Evolutionary conservation across 2,888 invertebrate genomes (phyloP).

Genomic region (Kuschelorhynchus macadamiae): DNA sequence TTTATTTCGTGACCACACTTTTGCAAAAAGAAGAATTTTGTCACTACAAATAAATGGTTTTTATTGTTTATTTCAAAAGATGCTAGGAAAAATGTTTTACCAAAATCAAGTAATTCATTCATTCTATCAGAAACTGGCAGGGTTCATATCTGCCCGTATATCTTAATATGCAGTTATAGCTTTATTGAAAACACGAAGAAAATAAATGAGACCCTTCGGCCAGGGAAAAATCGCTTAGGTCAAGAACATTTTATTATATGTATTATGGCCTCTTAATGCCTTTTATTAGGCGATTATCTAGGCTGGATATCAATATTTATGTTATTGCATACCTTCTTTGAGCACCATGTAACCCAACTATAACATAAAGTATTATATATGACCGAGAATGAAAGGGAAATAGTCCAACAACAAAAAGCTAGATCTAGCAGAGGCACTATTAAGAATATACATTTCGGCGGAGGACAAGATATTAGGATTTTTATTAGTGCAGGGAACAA

Average conservation of each 20-base stretch:
- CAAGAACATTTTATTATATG: constrained; percentile 36
- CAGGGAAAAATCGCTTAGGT: constrained; percentile 42
- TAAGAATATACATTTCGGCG: constrained; percentile 22
- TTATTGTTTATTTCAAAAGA: too few relatives aligned
- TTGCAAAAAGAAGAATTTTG: too few relatives aligned
- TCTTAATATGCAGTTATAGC: constrained; percentile 38
- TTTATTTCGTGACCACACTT: too few relatives aligned
- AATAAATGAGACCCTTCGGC: constrained; percentile 36
- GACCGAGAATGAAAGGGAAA: constrained; percentile 33
- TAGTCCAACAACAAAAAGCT: constrained; percentile 28
- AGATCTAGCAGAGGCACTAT: constrained; percentile 18
- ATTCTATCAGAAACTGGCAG: too few relatives aligned
- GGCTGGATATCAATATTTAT: constrained; percentile 44
- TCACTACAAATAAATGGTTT: too few relatives aligned
- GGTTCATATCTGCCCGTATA: constrained; percentile 26
- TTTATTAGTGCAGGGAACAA: constrained; percentile 32
- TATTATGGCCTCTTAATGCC: constrained; percentile 46
- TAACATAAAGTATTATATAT: constrained; percentile 46
- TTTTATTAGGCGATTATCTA: constrained; percentile 47
- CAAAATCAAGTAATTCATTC: too few relatives aligned
- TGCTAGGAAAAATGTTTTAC: too few relatives aligned
- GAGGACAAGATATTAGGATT: constrained; percentile 27
- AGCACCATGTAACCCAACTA: constrained; percentile 28
- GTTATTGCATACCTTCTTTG: constrained; percentile 35
- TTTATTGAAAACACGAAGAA: constrained; percentile 35